Percentiles rank a stretch among this genome's conserved stretches.
Evolutionary conservation across 2,113 vertebrate species (phyloP).

Genomic region (Tragelaphus buxtoni): DNA sequence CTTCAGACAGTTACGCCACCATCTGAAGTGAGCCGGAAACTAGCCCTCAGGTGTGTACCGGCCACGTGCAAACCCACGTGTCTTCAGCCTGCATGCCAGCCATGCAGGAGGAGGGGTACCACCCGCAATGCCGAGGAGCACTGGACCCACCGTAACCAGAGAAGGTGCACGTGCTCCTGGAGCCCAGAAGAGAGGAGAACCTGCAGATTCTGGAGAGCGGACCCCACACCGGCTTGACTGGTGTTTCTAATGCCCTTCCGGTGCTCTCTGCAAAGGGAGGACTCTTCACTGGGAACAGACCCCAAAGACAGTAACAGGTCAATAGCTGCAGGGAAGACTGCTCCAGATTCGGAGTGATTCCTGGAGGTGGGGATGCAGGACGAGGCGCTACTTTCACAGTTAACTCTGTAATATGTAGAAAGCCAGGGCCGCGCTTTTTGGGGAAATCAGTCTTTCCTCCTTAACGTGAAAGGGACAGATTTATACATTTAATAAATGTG

Average conservation of each 20-base stretch:
- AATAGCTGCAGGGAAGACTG: not conserved
- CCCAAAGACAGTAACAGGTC: not conserved
- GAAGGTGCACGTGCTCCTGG: not conserved
- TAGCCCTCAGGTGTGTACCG: constrained; percentile 23
- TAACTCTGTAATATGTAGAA: not conserved
- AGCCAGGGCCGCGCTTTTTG: not conserved
- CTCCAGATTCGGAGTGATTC: not conserved
- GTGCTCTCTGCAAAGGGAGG: not conserved
- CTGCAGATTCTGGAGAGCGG: not conserved
- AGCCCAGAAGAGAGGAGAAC: not conserved
- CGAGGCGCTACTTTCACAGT: not conserved
- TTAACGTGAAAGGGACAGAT: not conserved
- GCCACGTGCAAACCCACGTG: not conserved
- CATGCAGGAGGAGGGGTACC: not conserved
- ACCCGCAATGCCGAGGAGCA: accelerated
- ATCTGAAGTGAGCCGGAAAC: constrained; percentile 42
- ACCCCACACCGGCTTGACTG: not conserved
- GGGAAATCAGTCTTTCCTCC: not conserved
- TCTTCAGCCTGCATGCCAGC: constrained; percentile 44
- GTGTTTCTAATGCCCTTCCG: not conserved
- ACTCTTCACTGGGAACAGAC: not conserved
- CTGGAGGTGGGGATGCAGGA: not conserved
- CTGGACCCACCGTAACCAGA: not conserved
- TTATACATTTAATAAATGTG: not conserved
- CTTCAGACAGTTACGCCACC: not conserved